Evolutionary conservation across 2,888 invertebrate species (phyloP), one percentile per base, ranked within the genome.

Genomic region (Calliopum simillimum): DNA sequence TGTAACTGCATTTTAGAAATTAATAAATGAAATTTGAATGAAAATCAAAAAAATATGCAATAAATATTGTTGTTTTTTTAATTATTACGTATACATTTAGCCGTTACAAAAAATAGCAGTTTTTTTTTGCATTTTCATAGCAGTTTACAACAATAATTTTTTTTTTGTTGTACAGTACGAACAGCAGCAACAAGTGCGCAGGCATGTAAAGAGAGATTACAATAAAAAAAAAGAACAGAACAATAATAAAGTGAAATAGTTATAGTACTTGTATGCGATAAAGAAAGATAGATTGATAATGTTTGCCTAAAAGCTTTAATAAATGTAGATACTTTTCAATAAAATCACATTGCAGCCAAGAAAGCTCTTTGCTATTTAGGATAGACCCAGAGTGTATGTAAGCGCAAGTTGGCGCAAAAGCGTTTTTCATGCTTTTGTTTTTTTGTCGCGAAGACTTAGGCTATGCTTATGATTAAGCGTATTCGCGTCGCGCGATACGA

Each of bases 181-280:
- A n/a, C n/a, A n/a, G 16, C 64, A 56, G 68, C 51, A 62, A 67
- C 70, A 70, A 71, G 21, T 55, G 80, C 74, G 80, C 78, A 82
- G 80, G 79, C 81, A 81, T 82, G 80, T 79, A 82, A 77, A 80
- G 76, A 82, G 73, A 82, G 71, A 74, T 47, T 59, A 74, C 62
- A 75, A 46, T 68, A 74, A 70, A 41, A 71, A 64, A 61, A 2
- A 61, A 4, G 19, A 44, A 71, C 6, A 66, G 46, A 49, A 69
- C 63, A 71, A 66, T 67, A 61, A 68, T 23, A 44, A n/a, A n/a
- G n/a, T n/a, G n/a, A n/a, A n/a, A n/a, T n/a, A n/a, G n/a, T n/a
- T n/a, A n/a, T n/a, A n/a, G n/a, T n/a, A n/a, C n/a, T n/a, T n/a
- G n/a, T 21, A n/a, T 44, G 23, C 19, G 46, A 47, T 46, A 49